phyloP scores from a whole-genome alignment of 2,797 vertebrate genomes.

The Hemibagrus guttatus region DNA sequence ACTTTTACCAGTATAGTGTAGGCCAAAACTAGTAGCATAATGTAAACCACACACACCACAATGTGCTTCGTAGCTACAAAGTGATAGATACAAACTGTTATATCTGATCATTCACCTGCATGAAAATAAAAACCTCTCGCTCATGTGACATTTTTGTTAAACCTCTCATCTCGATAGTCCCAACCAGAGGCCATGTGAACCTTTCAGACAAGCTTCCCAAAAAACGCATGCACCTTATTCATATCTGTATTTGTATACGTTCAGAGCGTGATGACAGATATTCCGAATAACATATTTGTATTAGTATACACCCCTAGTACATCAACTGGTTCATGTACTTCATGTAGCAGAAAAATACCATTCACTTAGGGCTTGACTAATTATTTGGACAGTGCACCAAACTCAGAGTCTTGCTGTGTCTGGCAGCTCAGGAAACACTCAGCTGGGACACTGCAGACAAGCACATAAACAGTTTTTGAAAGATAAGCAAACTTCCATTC shows the following conservation, averaged over 20 bases:
- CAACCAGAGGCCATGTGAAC: background rate
- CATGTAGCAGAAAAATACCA: slow-evolving; percentile 34
- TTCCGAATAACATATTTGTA: background rate
- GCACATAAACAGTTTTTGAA: slow-evolving; percentile 46
- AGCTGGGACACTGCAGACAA: slow-evolving; percentile 49
- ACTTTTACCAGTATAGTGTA: background rate
- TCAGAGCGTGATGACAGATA: background rate
- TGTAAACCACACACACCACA: too few species aligned
- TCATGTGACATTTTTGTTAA: background rate
- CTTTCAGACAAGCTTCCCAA: background rate
- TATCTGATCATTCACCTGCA: background rate
- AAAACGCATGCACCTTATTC: background rate
- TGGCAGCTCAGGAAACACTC: slow-evolving; percentile 46
- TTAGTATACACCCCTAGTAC: background rate
- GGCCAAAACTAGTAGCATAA: background rate
- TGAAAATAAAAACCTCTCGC: background rate
- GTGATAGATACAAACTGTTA: background rate
- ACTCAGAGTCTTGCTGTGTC: slow-evolving; percentile 38
- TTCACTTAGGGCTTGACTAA: slow-evolving; percentile 36
- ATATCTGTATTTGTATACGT: background rate
- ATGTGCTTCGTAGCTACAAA: background rate
- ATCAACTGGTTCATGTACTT: slow-evolving; percentile 38
- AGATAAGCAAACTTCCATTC: slow-evolving; percentile 51
- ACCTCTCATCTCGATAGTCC: background rate
- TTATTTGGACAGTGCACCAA: slow-evolving; percentile 51